Base-by-base conservation (phyloP, 1,140 invertebrate species). In the Doryteuthis pealeii region DNA sequence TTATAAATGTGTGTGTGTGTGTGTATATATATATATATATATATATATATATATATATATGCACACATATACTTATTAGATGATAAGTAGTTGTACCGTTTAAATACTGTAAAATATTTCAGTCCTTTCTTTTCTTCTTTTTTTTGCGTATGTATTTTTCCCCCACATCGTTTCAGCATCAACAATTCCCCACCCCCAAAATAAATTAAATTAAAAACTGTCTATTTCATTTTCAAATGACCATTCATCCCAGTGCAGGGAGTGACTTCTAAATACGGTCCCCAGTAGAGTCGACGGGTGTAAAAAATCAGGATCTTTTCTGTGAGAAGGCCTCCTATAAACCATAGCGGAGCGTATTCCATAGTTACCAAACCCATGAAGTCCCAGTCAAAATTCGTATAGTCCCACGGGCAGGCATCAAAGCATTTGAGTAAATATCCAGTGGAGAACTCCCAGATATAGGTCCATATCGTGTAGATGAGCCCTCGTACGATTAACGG, bases 301-400 rank as follows among this genome's bases (percentile, higher is more conserved):
- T 87, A 85, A n/a, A 79, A 79, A 15, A 89, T 86, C 2, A 89
- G 70, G 30, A 89, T 40, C 45, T 83, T 77, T 75, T 90, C 89
- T 15, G 80, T 72, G 35, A 89, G 68, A 15, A 90, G 75, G 54
- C 82, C 80, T 12, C 83, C 87, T 3, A 89, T 22, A 77, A 83
- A 89, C 90, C 90, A 91, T 28, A 90, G 79, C 1, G 90, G 90
- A 32, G 88, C 88, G 81, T 90, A 91, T 78, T 91, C 90, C 12
- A 90, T 77, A 12, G 90, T 90, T 35, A 91, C 85, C 30, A 91
- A 81, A 0, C 90, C 90, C 82, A 87, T 87, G 68, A 90, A 84
- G 78, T 90, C 88, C 76, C 87, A 89, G 72, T 84, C 78, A 79
- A 89, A 88, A 28, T 84, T 86, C 18, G 87, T 87, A 79, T 91